These are phyloP conservation scores for Dicycla oo DNA, from an alignment of 2,888 invertebrate species.

Conservation along the genomic window DNA sequence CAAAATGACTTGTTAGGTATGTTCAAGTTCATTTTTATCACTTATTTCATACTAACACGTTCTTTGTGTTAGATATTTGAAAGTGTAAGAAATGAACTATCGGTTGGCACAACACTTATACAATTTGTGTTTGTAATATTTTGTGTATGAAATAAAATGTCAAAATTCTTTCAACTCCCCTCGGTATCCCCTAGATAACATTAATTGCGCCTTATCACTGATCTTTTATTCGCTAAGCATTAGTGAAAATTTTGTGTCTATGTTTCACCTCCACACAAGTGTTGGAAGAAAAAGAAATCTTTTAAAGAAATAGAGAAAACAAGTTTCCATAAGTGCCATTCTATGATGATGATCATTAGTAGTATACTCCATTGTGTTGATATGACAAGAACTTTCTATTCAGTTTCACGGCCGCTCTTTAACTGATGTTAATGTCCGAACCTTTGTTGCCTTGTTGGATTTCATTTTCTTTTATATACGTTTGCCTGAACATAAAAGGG, in stretches of 20 bases:
- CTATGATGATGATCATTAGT: slow-evolving; percentile 35
- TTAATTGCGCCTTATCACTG: not conserved
- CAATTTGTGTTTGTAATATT: too few species aligned
- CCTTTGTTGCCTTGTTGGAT: slow-evolving; percentile 25
- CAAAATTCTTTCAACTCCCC: too few species aligned
- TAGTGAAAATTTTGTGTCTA: not conserved
- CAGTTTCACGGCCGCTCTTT: slow-evolving; percentile 40
- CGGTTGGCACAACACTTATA: too few species aligned
- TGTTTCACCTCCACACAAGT: not conserved
- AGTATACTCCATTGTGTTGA: slow-evolving; percentile 47
- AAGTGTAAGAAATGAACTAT: too few species aligned
- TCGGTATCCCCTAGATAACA: too few species aligned
- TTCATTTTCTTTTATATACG: slow-evolving; percentile 6
- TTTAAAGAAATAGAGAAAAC: slow-evolving; percentile 26
- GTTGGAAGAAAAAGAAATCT: slow-evolving; percentile 23
- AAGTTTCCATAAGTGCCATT: slow-evolving; percentile 36
- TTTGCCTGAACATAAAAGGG: slow-evolving; percentile 8
- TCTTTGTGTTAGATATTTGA: too few species aligned
- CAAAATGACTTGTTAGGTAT: too few species aligned
- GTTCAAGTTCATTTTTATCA: too few species aligned
- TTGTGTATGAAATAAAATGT: too few species aligned
- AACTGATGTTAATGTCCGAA: slow-evolving; percentile 28
- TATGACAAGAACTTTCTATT: slow-evolving; percentile 55
- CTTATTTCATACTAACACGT: too few species aligned
- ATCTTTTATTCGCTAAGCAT: not conserved